Evolutionary conservation across 2,888 invertebrate species (phyloP), one percentile per base, ranked within the genome.

Genomic region (Mimachlamys varia): DNA sequence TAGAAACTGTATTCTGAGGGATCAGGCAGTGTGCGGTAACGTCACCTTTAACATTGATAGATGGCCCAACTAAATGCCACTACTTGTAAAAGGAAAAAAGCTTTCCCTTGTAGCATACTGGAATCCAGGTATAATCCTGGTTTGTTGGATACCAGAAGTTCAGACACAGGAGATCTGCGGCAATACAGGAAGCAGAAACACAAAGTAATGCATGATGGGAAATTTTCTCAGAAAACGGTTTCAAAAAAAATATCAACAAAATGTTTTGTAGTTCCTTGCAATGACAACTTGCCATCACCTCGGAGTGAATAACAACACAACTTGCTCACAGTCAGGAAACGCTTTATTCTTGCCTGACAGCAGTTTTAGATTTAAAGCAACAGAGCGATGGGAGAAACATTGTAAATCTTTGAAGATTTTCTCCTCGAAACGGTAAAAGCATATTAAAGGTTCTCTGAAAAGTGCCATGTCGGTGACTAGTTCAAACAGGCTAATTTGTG

Each of bases 321-420:
- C 76, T 33, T 33, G 27, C 76, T 76, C 76, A 19, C 27, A 27
- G 7, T 76, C 76, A 76, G 76, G 76, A 76, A 76, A 76, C 76
- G 4, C 33, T 76, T 76, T 76, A 76, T 76, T 76, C 76, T 76
- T 27, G 76, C 76, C 33, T 33, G 12, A 76, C 76, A 15, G 76
- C 33, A 76, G 33, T 76, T 76, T 76, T 76, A 76, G 33, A 76
- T 76, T 76, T 76, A 76, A 76, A 76, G 76, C 76, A 76, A 76
- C 76, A 76, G 33, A 27, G 33, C 27, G 10, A 76, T 76, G 76
- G 13, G 19, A 76, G 76, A 76, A 58, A 76, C 22, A 33, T 15
- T 76, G 76, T 76, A 76, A 76, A 76, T 76, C 76, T 76, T 76
- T 76, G 33, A 76, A 76, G 76, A 76, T 33, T 76, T 22, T 76